Percentiles rank a stretch among this genome's conserved stretches.
phyloP scores from a whole-genome alignment of 1,140 invertebrate genomes.

The Musca vetustissima region DNA sequence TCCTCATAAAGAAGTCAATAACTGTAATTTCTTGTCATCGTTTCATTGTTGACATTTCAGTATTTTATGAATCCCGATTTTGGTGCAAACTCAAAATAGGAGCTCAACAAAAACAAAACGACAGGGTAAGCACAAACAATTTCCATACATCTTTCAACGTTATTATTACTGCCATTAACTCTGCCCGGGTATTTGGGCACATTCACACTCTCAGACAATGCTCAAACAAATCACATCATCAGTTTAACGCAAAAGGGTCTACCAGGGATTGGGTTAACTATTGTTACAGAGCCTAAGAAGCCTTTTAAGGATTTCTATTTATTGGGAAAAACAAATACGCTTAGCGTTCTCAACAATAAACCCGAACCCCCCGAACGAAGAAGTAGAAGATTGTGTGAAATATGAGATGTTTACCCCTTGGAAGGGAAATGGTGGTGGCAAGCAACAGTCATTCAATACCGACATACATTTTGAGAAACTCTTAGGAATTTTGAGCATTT shows the following conservation, averaged over 20 bases:
- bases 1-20: constrained; percentile 7
- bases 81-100: neutral
- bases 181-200: too few relatives aligned
- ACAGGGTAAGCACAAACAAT: too few relatives aligned
- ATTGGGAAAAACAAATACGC: constrained; percentile 18
- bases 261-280: constrained; percentile 1
- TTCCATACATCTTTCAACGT: neutral
- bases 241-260: neutral
- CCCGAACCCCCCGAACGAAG: neutral
- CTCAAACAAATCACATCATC: neutral
- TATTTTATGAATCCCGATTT: neutral
- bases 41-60: constrained; percentile 14
- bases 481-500: too few relatives aligned
- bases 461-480: too few relatives aligned
- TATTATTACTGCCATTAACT: constrained; percentile 12
- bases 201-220: neutral
- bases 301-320: constrained; percentile 6
- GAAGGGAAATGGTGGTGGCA: neutral
- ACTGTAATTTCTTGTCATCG: constrained; percentile 14
- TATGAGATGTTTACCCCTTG: constrained; percentile 2
- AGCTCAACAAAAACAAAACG: neutral
- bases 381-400: neutral
- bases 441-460: too few relatives aligned
- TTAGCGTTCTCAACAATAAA: constrained; percentile 2
- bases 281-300: constrained; percentile 1